Evolutionary conservation across 64 coral and sea anemone genomes (phyloP), one percentile per base, ranked within the genome.

Genomic region (Montipora efflorescens): DNA sequence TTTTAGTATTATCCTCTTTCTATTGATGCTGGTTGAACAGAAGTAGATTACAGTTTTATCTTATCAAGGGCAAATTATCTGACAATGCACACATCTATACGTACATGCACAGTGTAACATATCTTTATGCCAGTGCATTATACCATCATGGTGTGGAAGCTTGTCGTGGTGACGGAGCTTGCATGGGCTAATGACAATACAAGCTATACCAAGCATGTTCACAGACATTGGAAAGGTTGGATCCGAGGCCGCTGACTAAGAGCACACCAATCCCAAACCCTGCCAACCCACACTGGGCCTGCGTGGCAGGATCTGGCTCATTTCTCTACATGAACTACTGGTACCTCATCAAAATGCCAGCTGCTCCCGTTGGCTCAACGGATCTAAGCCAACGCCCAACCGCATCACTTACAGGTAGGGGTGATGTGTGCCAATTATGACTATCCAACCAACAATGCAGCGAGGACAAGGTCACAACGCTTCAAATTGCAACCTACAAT

Each of bases 81-180:
- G 36, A 36, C 36, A 36, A 36, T 36, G 36, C 36, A 36, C 36
- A 36, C 36, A 36, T 36, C 36, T 36, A 36, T 36, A 36, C 0
- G 36, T 36, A 36, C 36, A 36, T 36, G 36, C 36, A 36, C 36
- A 36, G 36, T 36, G 36, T 36, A 36, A 36, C 36, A 36, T 36
- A 36, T 36, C 36, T 36, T 36, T 36, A 36, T 36, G 36, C 36
- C 36, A 36, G 36, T 36, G 36, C 36, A 36, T 36, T 36, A 36
- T 36, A 36, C 36, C 67, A 14, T 71, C 67, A 12, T 71, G 20
- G 67, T 71, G 67, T 16, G 67, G 67, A 71, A 71, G 0, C 4
- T 71, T 71, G 67, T 71, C 20, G 67, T 28, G 71, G 71, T 74
- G 71, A 74, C 71, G n/a, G n/a, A 69, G 67, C 67, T 69, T 69